These are phyloP conservation scores for Cirrhinus mrigala DNA, from an alignment of 2,797 vertebrate species.

Conservation along the genomic window DNA sequence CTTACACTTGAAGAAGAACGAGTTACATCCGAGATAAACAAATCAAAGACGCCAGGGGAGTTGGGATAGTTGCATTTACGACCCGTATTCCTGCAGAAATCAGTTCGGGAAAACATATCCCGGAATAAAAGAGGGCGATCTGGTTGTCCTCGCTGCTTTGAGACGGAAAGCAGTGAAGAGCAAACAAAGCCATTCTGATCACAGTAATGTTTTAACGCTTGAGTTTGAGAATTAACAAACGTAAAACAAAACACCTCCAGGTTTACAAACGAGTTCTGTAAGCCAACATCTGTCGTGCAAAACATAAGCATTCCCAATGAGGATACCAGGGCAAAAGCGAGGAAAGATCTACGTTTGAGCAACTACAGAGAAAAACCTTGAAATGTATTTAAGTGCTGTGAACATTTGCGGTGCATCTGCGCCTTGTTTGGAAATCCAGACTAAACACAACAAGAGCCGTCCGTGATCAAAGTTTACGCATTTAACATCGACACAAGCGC, in stretches of 20 bases:
- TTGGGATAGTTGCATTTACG: conserved; percentile 7
- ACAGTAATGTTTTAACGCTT: conserved; percentile 60
- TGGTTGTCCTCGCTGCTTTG: conserved; percentile 72
- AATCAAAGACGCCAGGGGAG: conserved; percentile 7
- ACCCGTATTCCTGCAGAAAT: conserved; percentile 40
- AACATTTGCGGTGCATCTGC: not conserved
- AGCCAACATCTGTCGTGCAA: not conserved
- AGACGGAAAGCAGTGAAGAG: conserved; percentile 64
- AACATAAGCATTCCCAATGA: not conserved
- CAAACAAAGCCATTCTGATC: conserved; percentile 75
- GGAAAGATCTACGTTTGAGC: not conserved
- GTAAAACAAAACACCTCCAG: not conserved
- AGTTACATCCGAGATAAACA: conserved; percentile 5
- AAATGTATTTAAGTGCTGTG: not conserved
- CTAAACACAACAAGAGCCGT: conserved; percentile 28
- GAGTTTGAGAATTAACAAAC: conserved; percentile 49
- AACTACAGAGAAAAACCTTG: not conserved
- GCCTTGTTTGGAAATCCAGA: not conserved
- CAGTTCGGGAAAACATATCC: conserved; percentile 74
- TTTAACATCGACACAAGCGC: conserved; percentile 69
- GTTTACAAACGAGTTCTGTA: conserved; percentile 17
- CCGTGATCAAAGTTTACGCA: conserved; percentile 77
- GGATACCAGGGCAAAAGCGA: not conserved
- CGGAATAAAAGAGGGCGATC: conserved; percentile 74
- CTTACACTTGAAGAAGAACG: not conserved